These are phyloP conservation scores for Drosophila nigricruria DNA, from an alignment of 2,888 invertebrate genomes.

Conservation along the genomic window DNA sequence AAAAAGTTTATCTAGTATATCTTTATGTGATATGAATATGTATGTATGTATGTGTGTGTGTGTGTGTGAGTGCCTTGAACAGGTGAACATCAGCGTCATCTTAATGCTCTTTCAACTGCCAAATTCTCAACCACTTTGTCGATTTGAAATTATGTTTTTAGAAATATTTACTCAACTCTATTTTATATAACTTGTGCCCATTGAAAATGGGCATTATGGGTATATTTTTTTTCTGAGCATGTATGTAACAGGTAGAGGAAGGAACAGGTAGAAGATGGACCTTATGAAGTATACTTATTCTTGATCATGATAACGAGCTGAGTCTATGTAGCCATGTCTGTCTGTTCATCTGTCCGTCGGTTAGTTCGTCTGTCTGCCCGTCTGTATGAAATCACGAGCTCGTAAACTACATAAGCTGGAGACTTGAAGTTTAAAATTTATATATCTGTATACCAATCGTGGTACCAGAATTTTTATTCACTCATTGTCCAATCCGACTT, in stretches of 20 bases:
- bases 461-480: not conserved
- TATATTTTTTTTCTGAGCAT: not conserved
- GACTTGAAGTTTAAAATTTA: no score
- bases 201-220: not conserved
- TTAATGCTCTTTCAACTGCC: conserved; percentile 19
- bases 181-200: not conserved
- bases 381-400: no score
- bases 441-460: no score
- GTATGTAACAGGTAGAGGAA: no score
- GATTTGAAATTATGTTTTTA: not conserved
- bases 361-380: no score
- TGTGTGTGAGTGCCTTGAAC: not conserved
- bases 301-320: no score
- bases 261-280: no score
- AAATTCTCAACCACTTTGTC: not conserved
- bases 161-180: not conserved
- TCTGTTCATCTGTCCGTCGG: no score
- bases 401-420: no score
- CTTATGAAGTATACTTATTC: no score
- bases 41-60: not conserved
- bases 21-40: not conserved
- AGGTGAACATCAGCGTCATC: conserved; percentile 8
- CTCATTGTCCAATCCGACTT: no score
- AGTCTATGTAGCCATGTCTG: no score
- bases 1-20: conserved; percentile 3